A percentile compares a stretch with the other conserved stretches of the same genome.
Evolutionary conservation across 2,797 vertebrate species (phyloP).

Genomic region (Botia kubotai): DNA sequence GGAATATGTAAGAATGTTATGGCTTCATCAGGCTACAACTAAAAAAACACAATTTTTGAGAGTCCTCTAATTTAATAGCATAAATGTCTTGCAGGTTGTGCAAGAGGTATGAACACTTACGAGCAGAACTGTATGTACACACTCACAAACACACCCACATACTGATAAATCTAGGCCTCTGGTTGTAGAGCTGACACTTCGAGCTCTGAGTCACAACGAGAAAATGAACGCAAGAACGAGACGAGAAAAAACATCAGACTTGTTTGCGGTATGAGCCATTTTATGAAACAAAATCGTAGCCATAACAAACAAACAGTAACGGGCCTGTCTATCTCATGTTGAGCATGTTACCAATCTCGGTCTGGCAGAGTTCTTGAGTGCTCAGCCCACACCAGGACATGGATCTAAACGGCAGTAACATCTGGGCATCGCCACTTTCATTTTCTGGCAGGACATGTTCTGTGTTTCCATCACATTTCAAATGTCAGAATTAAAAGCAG

Average conservation of each 20-base stretch:
- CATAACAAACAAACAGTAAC: conserved; percentile 73
- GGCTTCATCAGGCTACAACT: background rate
- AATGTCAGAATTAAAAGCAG: conserved; percentile 5
- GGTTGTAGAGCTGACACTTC: conserved; percentile 59
- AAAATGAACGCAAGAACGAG: background rate
- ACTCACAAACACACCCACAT: conserved; percentile 38
- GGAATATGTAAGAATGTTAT: background rate
- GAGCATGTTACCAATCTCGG: conserved; percentile 52
- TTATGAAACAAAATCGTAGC: conserved; percentile 65
- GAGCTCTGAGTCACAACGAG: conserved; percentile 65
- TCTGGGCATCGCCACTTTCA: too few species aligned
- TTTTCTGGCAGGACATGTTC: too few species aligned
- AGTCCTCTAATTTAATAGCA: background rate
- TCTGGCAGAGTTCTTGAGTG: background rate
- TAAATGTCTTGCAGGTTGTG: background rate
- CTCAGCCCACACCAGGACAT: too few species aligned
- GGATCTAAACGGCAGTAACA: too few species aligned
- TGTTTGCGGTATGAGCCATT: conserved; percentile 59
- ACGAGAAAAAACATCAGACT: conserved; percentile 34
- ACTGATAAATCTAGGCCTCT: conserved; percentile 70
- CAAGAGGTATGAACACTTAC: background rate
- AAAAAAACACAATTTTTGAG: background rate
- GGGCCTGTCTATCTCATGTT: conserved; percentile 57
- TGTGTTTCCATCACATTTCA: too few species aligned
- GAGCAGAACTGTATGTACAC: background rate